Percentiles rank a stretch among this genome's conserved stretches.
Evolutionary conservation across 2,888 invertebrate species (phyloP).

Genomic region (Xylocampa areola): DNA sequence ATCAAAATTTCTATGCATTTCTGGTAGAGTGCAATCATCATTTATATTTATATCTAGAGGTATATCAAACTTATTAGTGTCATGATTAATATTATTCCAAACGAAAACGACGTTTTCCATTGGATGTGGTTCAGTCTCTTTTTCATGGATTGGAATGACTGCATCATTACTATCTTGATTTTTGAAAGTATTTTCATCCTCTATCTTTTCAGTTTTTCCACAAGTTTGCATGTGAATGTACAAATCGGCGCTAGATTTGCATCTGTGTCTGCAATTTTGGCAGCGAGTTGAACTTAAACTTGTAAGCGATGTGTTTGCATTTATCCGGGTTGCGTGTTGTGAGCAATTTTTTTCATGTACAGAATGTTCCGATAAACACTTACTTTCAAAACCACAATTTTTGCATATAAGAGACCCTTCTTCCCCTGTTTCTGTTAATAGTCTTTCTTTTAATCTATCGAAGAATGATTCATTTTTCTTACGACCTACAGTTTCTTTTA

Average conservation of each 20-base stretch:
- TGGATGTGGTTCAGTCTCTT: conserved; percentile 91
- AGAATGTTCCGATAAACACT: conserved; percentile 94
- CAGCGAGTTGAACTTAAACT: conserved; percentile 93
- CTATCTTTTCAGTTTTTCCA: conserved; percentile 81
- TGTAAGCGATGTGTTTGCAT: conserved; percentile 79
- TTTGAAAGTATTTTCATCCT: conserved; percentile 72
- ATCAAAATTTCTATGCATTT: conserved; percentile 76
- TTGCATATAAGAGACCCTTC: conserved; percentile 92
- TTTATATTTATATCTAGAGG: conserved; percentile 84
- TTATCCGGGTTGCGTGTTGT: conserved; percentile 79
- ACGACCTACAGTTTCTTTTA: conserved; percentile 75
- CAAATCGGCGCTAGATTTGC: conserved; percentile 95
- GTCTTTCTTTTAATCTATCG: conserved; percentile 94
- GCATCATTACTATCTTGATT: conserved; percentile 74
- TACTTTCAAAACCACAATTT: conserved; percentile 93
- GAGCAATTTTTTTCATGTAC: conserved; percentile 93
- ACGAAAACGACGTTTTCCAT: conserved; percentile 95
- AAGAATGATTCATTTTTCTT: conserved; percentile 95
- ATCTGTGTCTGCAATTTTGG: conserved; percentile 95
- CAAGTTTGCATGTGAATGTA: conserved; percentile 94
- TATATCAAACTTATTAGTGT: conserved; percentile 77
- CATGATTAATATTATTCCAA: conserved; percentile 92
- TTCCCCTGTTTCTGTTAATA: conserved; percentile 91
- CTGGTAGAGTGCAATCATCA: conserved; percentile 84
- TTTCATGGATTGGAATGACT: conserved; percentile 70